phyloP scores from a whole-genome alignment of 2,797 vertebrate genomes.

The Furcifer pardalis region DNA sequence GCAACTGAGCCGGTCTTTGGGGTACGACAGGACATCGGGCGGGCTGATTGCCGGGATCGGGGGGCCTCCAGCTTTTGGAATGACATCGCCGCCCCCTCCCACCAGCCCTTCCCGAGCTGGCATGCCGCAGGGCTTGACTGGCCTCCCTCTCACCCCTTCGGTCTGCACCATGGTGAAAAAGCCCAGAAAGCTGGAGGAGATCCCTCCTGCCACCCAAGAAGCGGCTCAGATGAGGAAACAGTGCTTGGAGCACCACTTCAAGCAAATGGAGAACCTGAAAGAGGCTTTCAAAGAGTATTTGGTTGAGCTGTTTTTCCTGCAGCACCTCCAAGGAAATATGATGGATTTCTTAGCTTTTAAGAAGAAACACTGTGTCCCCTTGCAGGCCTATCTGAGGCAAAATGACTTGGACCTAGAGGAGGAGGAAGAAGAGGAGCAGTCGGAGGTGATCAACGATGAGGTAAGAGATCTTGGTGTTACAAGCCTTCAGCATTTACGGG shows the following conservation, averaged over 20 bases:
- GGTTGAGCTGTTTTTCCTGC: slow-evolving; percentile 96
- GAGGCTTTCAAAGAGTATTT: slow-evolving; percentile 94
- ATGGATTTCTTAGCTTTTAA: slow-evolving; percentile 98
- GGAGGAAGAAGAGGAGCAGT: slow-evolving; percentile 95
- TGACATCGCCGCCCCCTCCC: slow-evolving; percentile 86
- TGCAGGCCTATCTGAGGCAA: slow-evolving; percentile 94
- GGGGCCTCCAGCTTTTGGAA: slow-evolving; percentile 81
- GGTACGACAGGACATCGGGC: slow-evolving; percentile 86
- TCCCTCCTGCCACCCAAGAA: slow-evolving; percentile 90
- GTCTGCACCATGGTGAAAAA: slow-evolving; percentile 83
- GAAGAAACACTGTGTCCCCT: slow-evolving; percentile 93
- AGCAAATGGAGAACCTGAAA: slow-evolving; percentile 91
- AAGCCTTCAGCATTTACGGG: not conserved
- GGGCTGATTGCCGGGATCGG: slow-evolving; percentile 85
- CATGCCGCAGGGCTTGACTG: slow-evolving; percentile 81
- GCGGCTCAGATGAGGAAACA: slow-evolving; percentile 93
- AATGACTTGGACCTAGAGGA: slow-evolving; percentile 96
- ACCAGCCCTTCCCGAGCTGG: slow-evolving; percentile 89
- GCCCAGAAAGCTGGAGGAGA: slow-evolving; percentile 92
- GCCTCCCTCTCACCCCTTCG: slow-evolving; percentile 81
- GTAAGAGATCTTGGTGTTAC: slow-evolving; percentile 74
- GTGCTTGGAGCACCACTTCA: slow-evolving; percentile 91
- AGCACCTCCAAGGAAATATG: slow-evolving; percentile 98
- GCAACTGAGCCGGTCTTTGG: slow-evolving; percentile 78
- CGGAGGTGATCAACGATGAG: slow-evolving; percentile 99